Evolutionary conservation across 2,797 vertebrate species (phyloP).

Genomic region (Vipera ursinii): DNA sequence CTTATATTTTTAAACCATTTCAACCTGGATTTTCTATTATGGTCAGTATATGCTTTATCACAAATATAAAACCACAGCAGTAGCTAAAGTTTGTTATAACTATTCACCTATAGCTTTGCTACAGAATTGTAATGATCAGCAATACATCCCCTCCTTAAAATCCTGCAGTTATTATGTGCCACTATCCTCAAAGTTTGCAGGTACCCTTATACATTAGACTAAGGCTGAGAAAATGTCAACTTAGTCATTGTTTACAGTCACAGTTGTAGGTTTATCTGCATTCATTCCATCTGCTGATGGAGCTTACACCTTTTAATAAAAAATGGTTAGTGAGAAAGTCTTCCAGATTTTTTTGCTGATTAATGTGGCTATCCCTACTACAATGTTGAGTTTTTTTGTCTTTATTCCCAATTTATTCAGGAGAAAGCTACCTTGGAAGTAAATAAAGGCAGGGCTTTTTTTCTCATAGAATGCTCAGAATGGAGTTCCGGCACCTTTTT

Average conservation of each 20-base stretch:
- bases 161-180: neutral
- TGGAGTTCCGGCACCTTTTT: no score
- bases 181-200: neutral
- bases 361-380: neutral
- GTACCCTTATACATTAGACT: neutral
- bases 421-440: no score
- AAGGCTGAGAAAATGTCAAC: neutral
- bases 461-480: no score
- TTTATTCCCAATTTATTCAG: neutral
- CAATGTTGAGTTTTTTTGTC: neutral
- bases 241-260: neutral
- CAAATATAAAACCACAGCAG: slow-evolving; percentile 51
- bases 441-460: neutral
- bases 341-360: neutral
- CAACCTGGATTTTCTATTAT: slow-evolving; percentile 31
- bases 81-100: slow-evolving; percentile 43
- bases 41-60: slow-evolving; percentile 49
- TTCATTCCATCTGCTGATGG: neutral
- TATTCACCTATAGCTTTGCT: neutral
- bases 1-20: slow-evolving; percentile 49
- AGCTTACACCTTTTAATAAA: neutral
- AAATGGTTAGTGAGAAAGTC: neutral
- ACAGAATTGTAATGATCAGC: neutral
- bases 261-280: neutral
- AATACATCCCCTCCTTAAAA: neutral